Evolutionary conservation across 2,113 vertebrate genomes (phyloP).

Genomic region (Oryzias javanicus): DNA sequence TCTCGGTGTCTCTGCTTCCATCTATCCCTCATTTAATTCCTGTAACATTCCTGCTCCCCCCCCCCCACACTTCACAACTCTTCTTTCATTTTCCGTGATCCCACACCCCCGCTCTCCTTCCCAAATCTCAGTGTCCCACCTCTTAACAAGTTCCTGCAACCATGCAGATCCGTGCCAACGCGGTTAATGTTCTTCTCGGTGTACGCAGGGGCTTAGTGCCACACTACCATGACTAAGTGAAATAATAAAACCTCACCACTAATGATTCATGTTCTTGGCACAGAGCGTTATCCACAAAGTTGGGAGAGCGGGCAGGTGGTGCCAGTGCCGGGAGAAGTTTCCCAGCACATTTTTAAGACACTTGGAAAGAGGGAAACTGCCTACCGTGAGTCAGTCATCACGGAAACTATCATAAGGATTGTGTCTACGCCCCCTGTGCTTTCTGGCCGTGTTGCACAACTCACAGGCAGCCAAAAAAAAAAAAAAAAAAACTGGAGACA

Average conservation of each 20-base stretch:
- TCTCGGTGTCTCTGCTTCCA: constrained; percentile 20
- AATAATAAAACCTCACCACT: constrained; percentile 49
- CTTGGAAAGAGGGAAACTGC: constrained; percentile 22
- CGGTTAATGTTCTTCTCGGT: constrained; percentile 28
- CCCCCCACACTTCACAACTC: neutral
- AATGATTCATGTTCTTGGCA: constrained; percentile 60
- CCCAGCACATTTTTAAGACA: constrained; percentile 52
- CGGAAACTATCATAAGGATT: constrained; percentile 40
- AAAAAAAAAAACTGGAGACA: constrained; percentile 30
- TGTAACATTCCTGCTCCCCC: constrained; percentile 12
- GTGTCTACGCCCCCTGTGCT: constrained; percentile 1
- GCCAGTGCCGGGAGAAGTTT: constrained; percentile 52
- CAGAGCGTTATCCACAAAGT: constrained; percentile 24
- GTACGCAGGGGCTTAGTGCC: constrained; percentile 24
- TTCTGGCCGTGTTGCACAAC: constrained; percentile 44
- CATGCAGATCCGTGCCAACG: constrained; percentile 19
- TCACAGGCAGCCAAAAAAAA: neutral
- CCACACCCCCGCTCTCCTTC: neutral
- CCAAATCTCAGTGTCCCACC: constrained; percentile 4
- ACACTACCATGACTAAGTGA: constrained; percentile 51
- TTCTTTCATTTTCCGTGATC: neutral
- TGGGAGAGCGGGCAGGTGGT: constrained; percentile 36
- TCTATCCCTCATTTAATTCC: constrained; percentile 9
- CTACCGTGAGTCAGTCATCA: constrained; percentile 53
- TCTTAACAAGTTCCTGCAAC: constrained; percentile 17